Base-by-base conservation (phyloP, 2,888 invertebrate genomes). In the Drosophila lacicola region DNA sequence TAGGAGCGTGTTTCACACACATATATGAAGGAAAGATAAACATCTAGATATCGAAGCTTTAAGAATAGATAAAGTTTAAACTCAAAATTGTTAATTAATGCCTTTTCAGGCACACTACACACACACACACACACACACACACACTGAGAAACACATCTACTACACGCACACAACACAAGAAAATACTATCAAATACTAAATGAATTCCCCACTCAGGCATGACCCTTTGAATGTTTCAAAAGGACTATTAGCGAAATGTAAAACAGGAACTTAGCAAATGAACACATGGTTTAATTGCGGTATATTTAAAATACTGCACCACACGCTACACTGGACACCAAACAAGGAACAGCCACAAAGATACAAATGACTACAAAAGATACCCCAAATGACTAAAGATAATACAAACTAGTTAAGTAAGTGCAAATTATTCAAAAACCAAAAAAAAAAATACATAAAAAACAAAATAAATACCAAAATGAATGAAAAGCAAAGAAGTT, bases 281-380 rank as follows among this genome's bases (percentile, higher is more conserved):
- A 55, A 58, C 68, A 85, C 64, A 62, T 60, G 79, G 79, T 60
- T 58, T 64, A 69, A 19, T 51, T 63, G 60, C 50, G 50, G 69
- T 42, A 37, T 57, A 4, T 33, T 37, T 19, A 65, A 47, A 62
- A 42, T 9, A 14, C 60, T 45, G 62, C 51, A 63, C n/a, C 29
- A 77, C 85, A 88, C 88, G 44, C 46, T 51, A 83, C 88, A 83
- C 83, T n/a, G 25, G 10, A 88, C 74, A 88, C 86, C 79, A 17
- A 17, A 37, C 61, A 57, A 49, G 53, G 54, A 70, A 49, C 47
- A 47, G 54, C 70, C 70, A 83, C 83, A 83, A 88, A 70, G 83
- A 82, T 84, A 84, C 83, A 84, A 78, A 67, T 46, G 86, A 86
- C 86, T 41, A 49, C 14, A 60, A 51, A 44, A 50, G 19, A 46